phyloP scores from a whole-genome alignment of 1,140 invertebrate genomes.

The Aphelenchoides besseyi region DNA sequence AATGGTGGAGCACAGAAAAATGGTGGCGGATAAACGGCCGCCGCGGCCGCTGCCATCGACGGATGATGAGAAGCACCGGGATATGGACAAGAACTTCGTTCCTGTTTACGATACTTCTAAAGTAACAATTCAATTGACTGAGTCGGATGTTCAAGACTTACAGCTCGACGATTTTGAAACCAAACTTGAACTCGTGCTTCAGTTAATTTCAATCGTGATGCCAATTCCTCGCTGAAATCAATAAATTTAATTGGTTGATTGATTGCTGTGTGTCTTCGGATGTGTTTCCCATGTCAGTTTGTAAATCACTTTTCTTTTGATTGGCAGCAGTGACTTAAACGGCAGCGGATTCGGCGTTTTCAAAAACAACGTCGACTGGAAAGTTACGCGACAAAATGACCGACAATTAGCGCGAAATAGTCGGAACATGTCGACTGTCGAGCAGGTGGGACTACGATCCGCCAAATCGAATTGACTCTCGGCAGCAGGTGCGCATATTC shows the following conservation, averaged over 20 bases:
- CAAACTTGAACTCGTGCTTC: conserved; percentile 23
- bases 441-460: neutral
- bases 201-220: conserved; percentile 1
- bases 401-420: neutral
- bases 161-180: too few species aligned
- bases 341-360: neutral
- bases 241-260: neutral
- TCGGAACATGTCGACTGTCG: neutral
- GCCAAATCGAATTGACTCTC: neutral
- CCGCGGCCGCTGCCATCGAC: neutral
- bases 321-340: neutral
- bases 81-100: neutral
- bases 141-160: too few species aligned
- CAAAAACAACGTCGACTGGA: too few species aligned
- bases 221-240: conserved; percentile 11
- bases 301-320: neutral
- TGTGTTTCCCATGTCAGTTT: neutral
- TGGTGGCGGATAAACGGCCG: neutral
- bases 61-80: neutral
- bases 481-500: neutral
- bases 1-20: neutral
- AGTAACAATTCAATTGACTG: too few species aligned
- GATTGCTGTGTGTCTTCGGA: neutral
- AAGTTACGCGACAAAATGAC: neutral
- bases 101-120: conserved; percentile 2